Evolutionary conservation across 2,888 invertebrate genomes (phyloP), one percentile per base, ranked within the genome.

Genomic region (Sceliomorpha sp.): DNA sequence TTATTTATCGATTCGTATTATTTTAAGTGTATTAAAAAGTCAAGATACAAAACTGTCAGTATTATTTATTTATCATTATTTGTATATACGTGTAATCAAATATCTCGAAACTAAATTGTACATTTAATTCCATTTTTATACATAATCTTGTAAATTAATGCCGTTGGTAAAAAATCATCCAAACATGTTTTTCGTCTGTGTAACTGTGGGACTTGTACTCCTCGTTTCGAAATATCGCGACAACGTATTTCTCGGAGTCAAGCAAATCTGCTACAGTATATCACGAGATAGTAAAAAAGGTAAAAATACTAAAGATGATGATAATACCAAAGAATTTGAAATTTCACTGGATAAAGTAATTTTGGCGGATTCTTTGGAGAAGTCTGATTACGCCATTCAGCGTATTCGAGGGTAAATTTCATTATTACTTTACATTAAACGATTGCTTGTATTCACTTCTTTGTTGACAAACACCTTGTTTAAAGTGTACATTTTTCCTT

Each of bases 381-480:
- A 84, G 70, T 86, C 86, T 66, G 85, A 88, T 78, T 82, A 84
- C 69, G 87, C 87, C 66, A 77, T 88, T 77, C 82, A 87, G 75
- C 80, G 82, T 79, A 84, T 88, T 82, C 80, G 77, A 77, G 72
- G 83, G 87, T 88, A 82, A 81, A 73, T 45, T 32, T 58, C 27
- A 17, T 59, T 37, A 26, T 67, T 58, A 56, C 7, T 7, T 24
- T 24, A 24, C 24, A 24, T 24, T 24, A 24, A 24, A 24, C 3
- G 24, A 24, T 24, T 24, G 24, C n/a, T n/a, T n/a, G n/a, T n/a
- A n/a, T n/a, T n/a, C n/a, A n/a, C n/a, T n/a, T n/a, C n/a, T n/a
- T n/a, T n/a, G n/a, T n/a, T n/a, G n/a, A n/a, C n/a, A n/a, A n/a
- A n/a, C n/a, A n/a, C n/a, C n/a, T n/a, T n/a, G n/a, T n/a, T n/a